Conservation (phyloP, 1,140 invertebrate genomes). For the Pentalonia nigronervosa region DNA sequence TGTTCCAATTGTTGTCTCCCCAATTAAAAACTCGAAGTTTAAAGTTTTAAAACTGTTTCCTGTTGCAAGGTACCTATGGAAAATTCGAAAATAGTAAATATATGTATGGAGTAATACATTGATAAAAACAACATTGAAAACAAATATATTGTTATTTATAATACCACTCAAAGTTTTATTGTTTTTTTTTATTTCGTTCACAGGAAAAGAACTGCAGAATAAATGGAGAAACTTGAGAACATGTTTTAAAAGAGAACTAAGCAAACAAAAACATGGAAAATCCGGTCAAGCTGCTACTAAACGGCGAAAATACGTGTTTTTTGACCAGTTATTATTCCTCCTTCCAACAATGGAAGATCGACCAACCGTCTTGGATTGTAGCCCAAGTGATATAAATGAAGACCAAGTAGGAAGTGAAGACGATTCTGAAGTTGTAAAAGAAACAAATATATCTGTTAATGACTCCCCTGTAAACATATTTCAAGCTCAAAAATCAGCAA, state of each 20-base stretch:
- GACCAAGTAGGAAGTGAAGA: no score
- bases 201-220: conserved; percentile 11
- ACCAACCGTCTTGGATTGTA: background rate
- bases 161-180: background rate
- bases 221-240: conserved; percentile 7
- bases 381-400: no score
- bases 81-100: conserved; percentile 25
- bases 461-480: background rate
- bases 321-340: conserved; percentile 29
- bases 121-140: background rate
- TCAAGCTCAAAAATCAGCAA: conserved; percentile 20
- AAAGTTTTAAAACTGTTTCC: conserved; percentile 60
- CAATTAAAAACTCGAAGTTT: conserved; percentile 59
- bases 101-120: background rate
- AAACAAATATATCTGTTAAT: background rate
- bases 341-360: background rate
- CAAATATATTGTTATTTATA: conserved; percentile 3
- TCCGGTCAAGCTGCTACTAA: conserved; percentile 18
- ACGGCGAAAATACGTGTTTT: conserved; percentile 15
- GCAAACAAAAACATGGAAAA: conserved; percentile 18
- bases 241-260: conserved; percentile 20
- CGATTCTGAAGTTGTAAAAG: conserved; percentile 15
- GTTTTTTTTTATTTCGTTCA: background rate
- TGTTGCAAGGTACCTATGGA: conserved; percentile 60
- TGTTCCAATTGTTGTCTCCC: conserved; percentile 60